A percentile compares a stretch with the other conserved stretches of the same genome.
phyloP scores from a whole-genome alignment of 92 coral and sea anemone species.

The Phenganax marumi region DNA sequence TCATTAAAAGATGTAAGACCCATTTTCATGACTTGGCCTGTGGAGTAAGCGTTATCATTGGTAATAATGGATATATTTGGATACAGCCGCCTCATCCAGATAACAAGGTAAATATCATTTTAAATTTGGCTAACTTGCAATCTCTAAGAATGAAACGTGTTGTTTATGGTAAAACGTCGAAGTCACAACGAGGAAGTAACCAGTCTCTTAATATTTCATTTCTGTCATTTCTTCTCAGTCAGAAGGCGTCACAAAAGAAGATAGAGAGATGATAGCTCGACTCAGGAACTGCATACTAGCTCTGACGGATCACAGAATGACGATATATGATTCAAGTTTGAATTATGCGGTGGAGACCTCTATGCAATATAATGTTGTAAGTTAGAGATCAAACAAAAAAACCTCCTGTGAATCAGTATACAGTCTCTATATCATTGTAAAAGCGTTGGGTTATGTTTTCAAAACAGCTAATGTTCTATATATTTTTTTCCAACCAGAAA shows the following conservation, averaged over 20 bases:
- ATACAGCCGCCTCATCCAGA: slow-evolving; percentile 76
- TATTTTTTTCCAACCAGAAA: slow-evolving; percentile 46
- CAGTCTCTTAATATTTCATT: not conserved
- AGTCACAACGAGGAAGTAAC: not conserved
- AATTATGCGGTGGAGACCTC: slow-evolving; percentile 85
- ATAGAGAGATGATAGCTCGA: slow-evolving; percentile 84
- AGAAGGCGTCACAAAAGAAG: slow-evolving; percentile 61
- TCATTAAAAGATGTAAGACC: slow-evolving; percentile 93
- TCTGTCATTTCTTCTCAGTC: not conserved
- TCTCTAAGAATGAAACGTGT: not conserved
- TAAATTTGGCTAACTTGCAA: not conserved
- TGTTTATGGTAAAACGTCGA: too few species aligned
- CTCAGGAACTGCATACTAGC: slow-evolving; percentile 84
- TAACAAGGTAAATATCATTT: slow-evolving; percentile 13
- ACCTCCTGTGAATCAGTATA: too few species aligned
- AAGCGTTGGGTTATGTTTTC: not conserved
- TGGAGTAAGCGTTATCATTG: slow-evolving; percentile 93
- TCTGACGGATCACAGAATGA: slow-evolving; percentile 76
- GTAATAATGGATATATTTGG: slow-evolving; percentile 96
- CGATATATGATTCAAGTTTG: slow-evolving; percentile 77
- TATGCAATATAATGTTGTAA: slow-evolving; percentile 68
- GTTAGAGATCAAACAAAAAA: not conserved
- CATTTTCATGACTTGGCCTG: slow-evolving; percentile 94
- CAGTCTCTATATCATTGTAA: not conserved
- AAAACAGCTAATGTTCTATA: not conserved